Base-by-base conservation (phyloP, 2,888 invertebrate genomes). In the Halictus quadricinctus region DNA sequence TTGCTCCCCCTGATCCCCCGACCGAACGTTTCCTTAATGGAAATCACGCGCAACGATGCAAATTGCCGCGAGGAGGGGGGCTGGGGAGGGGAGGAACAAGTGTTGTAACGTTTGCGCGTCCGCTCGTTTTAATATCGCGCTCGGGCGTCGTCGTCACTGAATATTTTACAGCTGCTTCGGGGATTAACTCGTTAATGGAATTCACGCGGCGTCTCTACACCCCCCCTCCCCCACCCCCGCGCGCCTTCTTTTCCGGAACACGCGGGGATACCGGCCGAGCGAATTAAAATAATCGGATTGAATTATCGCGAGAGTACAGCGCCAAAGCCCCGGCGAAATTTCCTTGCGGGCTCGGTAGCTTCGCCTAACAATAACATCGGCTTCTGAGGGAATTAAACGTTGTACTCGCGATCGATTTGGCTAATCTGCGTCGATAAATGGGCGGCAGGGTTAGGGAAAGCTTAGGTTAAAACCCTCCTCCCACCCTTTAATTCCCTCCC, bases 381-480 rank as follows among this genome's bases (percentile, higher is more conserved):
- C 60, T 76, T 72, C 50, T n/a, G 46, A 18, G 48, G 13, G 69
- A 80, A 70, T 77, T 46, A 69, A 84, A 69, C 84, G 73, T 58
- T 70, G 36, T 58, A 60, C 29, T 76, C 73, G 54, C 73, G 54
- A 85, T 79, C 80, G 76, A 84, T 80, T 74, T 60, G 60, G 64
- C 50, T 85, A 84, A 84, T 85, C 84, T 60, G 18, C 58, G 46
- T 29, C 48, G 75, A 74, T 76, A 84, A 84, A 73, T 75, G 76
- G 41, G 43, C 25, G 60, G 25, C 50, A 43, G 21, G 25, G 60
- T 60, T 21, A 36, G 36, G 36, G 36, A 1, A 36, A 36, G 79
- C 48, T 83, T 73, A 70, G 46, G 21, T 70, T 76, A 58, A 73
- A 82, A 41, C 72, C 66, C 48, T 25, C n/a, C 66, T 18, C 36